phyloP scores from a whole-genome alignment of 2,113 vertebrate genomes.

The Saccopteryx leptura region DNA sequence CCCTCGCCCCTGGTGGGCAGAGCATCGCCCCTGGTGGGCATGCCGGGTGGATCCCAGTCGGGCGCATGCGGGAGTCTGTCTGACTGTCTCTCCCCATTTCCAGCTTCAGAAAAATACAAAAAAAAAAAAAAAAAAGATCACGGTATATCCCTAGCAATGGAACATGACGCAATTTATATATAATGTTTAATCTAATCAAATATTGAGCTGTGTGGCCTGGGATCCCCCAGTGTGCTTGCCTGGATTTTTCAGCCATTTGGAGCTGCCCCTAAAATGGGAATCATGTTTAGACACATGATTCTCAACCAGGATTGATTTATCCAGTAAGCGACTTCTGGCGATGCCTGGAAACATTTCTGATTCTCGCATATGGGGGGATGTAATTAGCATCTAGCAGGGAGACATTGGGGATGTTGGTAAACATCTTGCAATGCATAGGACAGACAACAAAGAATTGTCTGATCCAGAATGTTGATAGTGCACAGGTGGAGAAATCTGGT shows the following conservation, averaged over 20 bases:
- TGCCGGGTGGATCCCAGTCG: no score
- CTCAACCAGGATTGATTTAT: background rate
- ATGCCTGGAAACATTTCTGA: background rate
- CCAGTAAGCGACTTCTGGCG: background rate
- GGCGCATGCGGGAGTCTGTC: no score
- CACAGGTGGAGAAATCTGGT: background rate
- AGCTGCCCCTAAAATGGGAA: background rate
- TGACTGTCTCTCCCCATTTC: no score
- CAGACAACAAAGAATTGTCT: background rate
- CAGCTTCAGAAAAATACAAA: no score
- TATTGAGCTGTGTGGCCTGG: background rate
- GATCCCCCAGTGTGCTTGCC: background rate
- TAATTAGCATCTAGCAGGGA: background rate
- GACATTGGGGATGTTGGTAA: background rate
- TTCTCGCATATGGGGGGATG: background rate
- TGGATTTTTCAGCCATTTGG: background rate
- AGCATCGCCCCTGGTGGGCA: no score
- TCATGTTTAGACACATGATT: background rate
- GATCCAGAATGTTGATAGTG: background rate
- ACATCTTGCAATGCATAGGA: background rate
- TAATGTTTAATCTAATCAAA: background rate
- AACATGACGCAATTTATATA: background rate
- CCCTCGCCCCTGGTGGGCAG: no score
- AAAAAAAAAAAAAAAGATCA: no score
- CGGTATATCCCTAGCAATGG: background rate